Percentiles rank a stretch among this genome's conserved stretches.
Conservation (phyloP, 2,797 vertebrate genomes). For the Malacoctenus gilli region DNA sequence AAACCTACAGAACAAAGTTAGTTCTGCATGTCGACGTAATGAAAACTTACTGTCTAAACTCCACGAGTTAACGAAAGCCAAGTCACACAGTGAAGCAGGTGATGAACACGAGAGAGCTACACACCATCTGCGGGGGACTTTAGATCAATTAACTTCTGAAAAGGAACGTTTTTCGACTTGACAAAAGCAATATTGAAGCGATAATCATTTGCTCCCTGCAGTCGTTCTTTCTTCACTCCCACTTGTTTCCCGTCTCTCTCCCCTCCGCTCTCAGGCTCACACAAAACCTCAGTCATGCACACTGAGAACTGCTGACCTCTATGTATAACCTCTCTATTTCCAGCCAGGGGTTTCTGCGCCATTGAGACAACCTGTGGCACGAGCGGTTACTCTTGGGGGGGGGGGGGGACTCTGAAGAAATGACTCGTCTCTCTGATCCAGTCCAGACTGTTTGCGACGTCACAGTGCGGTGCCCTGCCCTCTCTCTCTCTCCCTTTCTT, state of each 20-base stretch:
- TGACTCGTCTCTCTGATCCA: slow-evolving; percentile 73
- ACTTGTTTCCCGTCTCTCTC: neutral
- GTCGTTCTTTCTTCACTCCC: neutral
- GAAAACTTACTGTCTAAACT: too few species aligned
- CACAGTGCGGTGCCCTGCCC: slow-evolving; percentile 68
- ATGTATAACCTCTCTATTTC: slow-evolving; percentile 73
- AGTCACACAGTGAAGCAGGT: too few species aligned
- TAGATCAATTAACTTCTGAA: too few species aligned
- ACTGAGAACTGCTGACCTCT: slow-evolving; percentile 63
- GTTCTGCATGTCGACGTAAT: too few species aligned
- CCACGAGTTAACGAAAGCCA: too few species aligned
- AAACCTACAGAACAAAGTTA: too few species aligned
- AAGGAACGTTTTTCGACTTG: too few species aligned
- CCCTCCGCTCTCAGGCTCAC: slow-evolving; percentile 2
- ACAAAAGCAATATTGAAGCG: slow-evolving; percentile 12
- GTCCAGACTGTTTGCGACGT: slow-evolving; percentile 78
- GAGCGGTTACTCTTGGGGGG: slow-evolving; percentile 64
- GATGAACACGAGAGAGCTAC: too few species aligned
- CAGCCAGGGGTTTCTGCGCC: slow-evolving; percentile 52
- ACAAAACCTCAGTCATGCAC: slow-evolving; percentile 55
- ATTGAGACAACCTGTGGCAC: slow-evolving; percentile 71
- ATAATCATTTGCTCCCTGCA: slow-evolving; percentile 14
- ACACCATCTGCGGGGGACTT: too few species aligned
- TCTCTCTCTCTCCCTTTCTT: slow-evolving; percentile 68
- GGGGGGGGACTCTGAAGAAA: slow-evolving; percentile 49